A percentile compares a stretch with the other conserved stretches of the same genome.
Conservation (phyloP, 2,888 invertebrate species). For the Poecilus cupreus region DNA sequence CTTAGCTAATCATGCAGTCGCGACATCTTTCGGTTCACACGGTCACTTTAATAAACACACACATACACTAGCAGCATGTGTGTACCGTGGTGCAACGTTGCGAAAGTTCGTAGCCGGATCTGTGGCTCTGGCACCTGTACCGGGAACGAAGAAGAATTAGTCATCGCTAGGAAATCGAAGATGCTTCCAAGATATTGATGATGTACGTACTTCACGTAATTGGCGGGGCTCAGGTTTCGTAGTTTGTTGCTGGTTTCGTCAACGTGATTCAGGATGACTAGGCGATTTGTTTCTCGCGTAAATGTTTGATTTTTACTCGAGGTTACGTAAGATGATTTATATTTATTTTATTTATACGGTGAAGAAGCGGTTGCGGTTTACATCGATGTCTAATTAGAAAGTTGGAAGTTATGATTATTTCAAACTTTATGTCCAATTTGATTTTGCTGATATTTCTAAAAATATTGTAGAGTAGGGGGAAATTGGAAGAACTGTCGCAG, state of each 20-base stretch:
- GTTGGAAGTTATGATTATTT: no score
- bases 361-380: neutral
- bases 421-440: no score
- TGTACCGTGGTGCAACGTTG: neutral
- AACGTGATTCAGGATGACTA: neutral
- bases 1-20: neutral
- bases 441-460: no score
- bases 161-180: neutral
- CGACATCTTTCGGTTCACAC: neutral
- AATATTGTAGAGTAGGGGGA: no score
- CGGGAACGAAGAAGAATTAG: neutral
- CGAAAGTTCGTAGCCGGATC: neutral
- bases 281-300: neutral
- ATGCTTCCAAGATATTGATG: neutral
- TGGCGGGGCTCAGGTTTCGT: neutral
- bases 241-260: neutral
- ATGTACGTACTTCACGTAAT: neutral
- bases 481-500: no score
- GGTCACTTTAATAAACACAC: neutral
- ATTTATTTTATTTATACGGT: neutral
- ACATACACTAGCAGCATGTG: neutral
- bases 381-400: neutral
- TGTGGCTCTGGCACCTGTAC: neutral
- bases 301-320: neutral
- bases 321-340: neutral